Conservation (phyloP, 2,888 invertebrate species). For the Lithophane ornitopus region DNA sequence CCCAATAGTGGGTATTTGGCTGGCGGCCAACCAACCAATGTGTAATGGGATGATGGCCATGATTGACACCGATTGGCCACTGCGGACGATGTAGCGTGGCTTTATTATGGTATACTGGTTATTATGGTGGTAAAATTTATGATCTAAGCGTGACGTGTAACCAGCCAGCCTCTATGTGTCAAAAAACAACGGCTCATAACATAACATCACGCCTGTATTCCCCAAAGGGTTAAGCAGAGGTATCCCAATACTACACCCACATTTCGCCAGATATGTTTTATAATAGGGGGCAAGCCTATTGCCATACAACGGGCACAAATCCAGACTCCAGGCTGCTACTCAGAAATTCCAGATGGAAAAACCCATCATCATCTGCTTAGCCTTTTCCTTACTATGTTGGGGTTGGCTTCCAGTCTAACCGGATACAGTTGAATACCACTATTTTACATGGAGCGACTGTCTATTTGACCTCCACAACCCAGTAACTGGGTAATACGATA, state of each 20-base stretch:
- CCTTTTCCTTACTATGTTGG: too few relatives aligned
- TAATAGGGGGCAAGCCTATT: neutral
- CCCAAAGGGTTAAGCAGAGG: neutral
- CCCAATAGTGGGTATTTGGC: slow-evolving; percentile 57
- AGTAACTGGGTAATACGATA: too few relatives aligned
- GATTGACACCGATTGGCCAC: slow-evolving; percentile 67
- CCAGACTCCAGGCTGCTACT: neutral
- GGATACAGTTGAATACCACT: too few relatives aligned
- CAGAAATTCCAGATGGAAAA: neutral
- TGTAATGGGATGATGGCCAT: slow-evolving; percentile 58
- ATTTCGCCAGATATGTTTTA: neutral
- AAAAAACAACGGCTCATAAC: neutral
- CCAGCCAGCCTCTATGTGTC: neutral
- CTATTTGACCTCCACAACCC: too few relatives aligned
- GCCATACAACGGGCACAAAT: neutral
- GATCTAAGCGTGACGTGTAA: neutral
- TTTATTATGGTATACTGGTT: slow-evolving; percentile 23
- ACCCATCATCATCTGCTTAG: too few relatives aligned
- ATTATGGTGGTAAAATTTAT: slow-evolving; percentile 1
- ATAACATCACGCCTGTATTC: neutral
- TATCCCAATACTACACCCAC: neutral
- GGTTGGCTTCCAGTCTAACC: too few relatives aligned
- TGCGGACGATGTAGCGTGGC: slow-evolving; percentile 26
- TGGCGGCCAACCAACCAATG: slow-evolving; percentile 57
- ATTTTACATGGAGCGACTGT: too few relatives aligned